A percentile compares a stretch with the other conserved stretches of the same genome.
Conservation (phyloP, 2,113 vertebrate genomes). For the Pagrus major region DNA sequence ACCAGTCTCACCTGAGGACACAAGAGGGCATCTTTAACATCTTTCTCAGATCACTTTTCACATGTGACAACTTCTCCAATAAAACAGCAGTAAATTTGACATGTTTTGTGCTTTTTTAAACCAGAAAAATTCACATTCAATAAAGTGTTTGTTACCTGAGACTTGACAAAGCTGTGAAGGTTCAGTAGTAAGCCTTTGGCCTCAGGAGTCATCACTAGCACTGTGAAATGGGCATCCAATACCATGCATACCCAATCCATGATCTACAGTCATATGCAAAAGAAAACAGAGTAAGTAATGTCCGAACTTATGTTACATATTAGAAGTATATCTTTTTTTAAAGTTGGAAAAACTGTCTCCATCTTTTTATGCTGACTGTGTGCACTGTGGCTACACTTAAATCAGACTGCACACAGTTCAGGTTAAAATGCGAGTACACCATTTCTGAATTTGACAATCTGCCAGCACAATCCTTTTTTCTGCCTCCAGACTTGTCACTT, state of each 20-base stretch:
- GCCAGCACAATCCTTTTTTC: slow-evolving; percentile 5
- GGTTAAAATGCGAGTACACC: neutral
- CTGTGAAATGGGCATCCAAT: slow-evolving; percentile 95
- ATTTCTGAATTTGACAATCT: slow-evolving; percentile 7
- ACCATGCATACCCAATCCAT: slow-evolving; percentile 96
- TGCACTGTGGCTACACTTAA: neutral
- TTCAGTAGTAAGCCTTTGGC: slow-evolving; percentile 87
- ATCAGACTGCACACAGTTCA: neutral
- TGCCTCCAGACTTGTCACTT: neutral
- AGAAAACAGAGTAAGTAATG: neutral
- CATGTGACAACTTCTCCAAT: neutral
- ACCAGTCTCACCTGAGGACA: slow-evolving; percentile 88
- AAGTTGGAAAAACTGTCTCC: neutral
- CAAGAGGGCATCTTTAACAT: neutral
- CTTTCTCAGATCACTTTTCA: neutral
- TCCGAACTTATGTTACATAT: neutral
- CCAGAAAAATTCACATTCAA: neutral
- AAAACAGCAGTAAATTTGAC: neutral
- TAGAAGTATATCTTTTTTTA: neutral
- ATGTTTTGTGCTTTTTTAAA: neutral
- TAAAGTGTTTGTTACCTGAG: slow-evolving; percentile 85
- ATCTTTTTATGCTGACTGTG: neutral
- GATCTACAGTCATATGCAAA: slow-evolving; percentile 81
- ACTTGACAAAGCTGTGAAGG: slow-evolving; percentile 90
- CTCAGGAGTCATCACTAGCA: slow-evolving; percentile 93